Evolutionary conservation across 2,113 vertebrate species (phyloP).

Genomic region (Oenanthe oenanthe): DNA sequence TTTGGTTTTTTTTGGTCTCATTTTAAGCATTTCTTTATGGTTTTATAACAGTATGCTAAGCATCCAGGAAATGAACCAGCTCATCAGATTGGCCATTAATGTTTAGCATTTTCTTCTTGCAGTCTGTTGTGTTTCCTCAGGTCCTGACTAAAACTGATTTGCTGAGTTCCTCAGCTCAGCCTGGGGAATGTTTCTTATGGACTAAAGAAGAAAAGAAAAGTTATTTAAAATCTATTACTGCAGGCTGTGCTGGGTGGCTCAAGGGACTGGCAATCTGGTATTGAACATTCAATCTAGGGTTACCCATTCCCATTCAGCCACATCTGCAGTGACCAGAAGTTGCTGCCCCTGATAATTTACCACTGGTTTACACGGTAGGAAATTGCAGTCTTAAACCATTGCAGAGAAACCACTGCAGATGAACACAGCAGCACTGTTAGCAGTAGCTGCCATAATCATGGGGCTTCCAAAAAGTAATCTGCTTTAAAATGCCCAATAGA

Average conservation of each 20-base stretch:
- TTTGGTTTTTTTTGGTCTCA: background rate
- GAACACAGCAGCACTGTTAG: background rate
- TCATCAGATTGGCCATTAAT: conserved; percentile 4
- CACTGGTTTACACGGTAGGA: background rate
- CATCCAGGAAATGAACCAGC: background rate
- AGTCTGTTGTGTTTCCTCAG: background rate
- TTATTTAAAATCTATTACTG: conserved; percentile 11
- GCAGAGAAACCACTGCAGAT: background rate
- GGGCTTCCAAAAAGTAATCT: background rate
- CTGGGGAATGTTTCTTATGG: background rate
- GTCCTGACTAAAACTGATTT: conserved; percentile 24
- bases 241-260: background rate
- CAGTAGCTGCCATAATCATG: background rate
- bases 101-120: conserved; percentile 8
- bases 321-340: background rate
- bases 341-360: background rate
- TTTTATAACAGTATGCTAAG: background rate
- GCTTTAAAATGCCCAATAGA: background rate
- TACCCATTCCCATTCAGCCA: background rate
- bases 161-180: background rate
- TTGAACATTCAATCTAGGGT: background rate
- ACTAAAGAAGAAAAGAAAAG: background rate
- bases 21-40: background rate
- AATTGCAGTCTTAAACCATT: background rate
- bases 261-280: background rate